Evolutionary conservation across 2,113 vertebrate genomes (phyloP).

Genomic region (Glaucomys volans): DNA sequence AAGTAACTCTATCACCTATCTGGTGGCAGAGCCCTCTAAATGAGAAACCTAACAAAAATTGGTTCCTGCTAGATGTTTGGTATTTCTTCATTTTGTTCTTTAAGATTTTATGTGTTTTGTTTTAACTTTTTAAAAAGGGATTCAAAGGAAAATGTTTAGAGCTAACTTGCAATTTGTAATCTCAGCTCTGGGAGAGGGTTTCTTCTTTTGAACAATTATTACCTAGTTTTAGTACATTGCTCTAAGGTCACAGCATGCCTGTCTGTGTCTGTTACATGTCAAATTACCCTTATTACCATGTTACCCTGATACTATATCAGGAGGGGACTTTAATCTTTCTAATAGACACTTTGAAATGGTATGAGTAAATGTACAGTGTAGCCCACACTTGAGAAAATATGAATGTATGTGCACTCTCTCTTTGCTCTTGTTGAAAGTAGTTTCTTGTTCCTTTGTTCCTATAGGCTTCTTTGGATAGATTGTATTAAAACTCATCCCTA

Average conservation of each 20-base stretch:
- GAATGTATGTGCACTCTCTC: slow-evolving; percentile 51
- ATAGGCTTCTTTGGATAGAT: neutral
- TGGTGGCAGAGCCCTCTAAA: neutral
- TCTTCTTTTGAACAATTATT: neutral
- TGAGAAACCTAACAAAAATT: neutral
- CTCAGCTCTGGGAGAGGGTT: slow-evolving; percentile 49
- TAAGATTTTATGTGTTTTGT: slow-evolving; percentile 54
- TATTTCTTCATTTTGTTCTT: slow-evolving; percentile 61
- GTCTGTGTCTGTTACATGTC: slow-evolving; percentile 1
- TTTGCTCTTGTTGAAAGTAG: slow-evolving; percentile 31
- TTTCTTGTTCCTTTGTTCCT: neutral
- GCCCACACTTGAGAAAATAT: neutral
- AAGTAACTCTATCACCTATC: neutral
- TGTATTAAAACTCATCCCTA: neutral
- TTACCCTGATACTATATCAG: neutral
- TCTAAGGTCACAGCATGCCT: slow-evolving; percentile 19
- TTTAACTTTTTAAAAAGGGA: slow-evolving; percentile 64
- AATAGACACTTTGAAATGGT: neutral
- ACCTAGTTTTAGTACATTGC: slow-evolving; percentile 34
- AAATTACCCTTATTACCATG: neutral
- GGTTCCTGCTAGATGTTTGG: neutral
- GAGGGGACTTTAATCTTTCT: neutral
- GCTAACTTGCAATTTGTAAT: slow-evolving; percentile 58
- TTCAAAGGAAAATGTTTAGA: slow-evolving; percentile 39
- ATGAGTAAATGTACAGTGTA: neutral